These are phyloP conservation scores for Tipula vernalis DNA, from an alignment of 2,888 invertebrate species.

Conservation along the genomic window DNA sequence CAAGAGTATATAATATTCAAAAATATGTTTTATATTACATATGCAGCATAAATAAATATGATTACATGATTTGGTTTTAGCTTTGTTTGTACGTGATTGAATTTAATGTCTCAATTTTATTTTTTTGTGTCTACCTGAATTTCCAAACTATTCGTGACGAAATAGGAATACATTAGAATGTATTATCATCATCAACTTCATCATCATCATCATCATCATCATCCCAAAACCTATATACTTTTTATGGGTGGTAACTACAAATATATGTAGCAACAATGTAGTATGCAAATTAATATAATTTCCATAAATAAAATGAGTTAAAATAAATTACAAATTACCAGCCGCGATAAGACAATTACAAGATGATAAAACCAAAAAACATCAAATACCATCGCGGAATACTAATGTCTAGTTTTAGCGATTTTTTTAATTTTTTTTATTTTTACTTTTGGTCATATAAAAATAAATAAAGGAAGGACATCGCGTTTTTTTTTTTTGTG, in stretches of 20 bases:
- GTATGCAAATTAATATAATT: neutral
- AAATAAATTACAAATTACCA: neutral
- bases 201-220: neutral
- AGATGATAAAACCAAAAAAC: neutral
- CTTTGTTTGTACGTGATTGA: neutral
- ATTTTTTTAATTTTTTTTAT: neutral
- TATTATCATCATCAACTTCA: neutral
- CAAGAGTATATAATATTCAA: neutral
- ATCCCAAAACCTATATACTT: neutral
- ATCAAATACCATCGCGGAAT: neutral
- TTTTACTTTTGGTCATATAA: neutral
- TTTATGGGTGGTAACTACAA: neutral
- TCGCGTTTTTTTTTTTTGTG: neutral
- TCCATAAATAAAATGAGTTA: neutral
- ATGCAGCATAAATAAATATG: neutral
- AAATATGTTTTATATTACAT: neutral
- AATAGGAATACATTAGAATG: neutral
- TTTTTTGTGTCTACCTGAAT: neutral
- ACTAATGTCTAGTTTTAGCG: neutral
- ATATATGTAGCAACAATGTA: neutral
- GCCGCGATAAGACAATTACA: neutral
- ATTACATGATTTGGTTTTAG: neutral
- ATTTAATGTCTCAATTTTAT: neutral
- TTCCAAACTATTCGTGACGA: neutral
- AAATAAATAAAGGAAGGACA: slow-evolving; percentile 4